phyloP scores from a whole-genome alignment of 2,888 invertebrate species.

The Lobophora halterata region DNA sequence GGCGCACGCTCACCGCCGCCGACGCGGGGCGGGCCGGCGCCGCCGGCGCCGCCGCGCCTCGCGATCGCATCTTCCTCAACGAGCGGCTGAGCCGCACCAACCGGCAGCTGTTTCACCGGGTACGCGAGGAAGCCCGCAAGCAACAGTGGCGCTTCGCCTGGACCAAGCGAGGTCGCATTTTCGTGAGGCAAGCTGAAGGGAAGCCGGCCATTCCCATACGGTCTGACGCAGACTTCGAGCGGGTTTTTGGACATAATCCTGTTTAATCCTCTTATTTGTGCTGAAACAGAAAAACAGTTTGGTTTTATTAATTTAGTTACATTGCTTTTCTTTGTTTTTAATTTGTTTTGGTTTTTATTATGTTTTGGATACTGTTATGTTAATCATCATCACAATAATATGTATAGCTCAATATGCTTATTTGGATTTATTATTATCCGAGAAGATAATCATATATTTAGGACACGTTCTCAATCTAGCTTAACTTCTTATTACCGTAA shows the following conservation, averaged over 20 bases:
- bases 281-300: too few species aligned
- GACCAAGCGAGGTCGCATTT: slow-evolving; percentile 5
- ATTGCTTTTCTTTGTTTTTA: too few species aligned
- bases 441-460: too few species aligned
- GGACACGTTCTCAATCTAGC: too few species aligned
- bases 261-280: too few species aligned
- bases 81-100: slow-evolving; percentile 9
- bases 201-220: slow-evolving; percentile 1
- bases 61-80: neutral
- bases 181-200: slow-evolving; percentile 2
- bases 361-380: too few species aligned
- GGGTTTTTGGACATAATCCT: slow-evolving; percentile 22
- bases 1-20: neutral
- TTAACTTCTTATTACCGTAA: too few species aligned
- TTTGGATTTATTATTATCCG: too few species aligned
- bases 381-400: too few species aligned
- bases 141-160: slow-evolving; percentile 5
- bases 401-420: too few species aligned
- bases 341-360: too few species aligned
- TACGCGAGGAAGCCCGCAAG: slow-evolving; percentile 5
- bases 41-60: neutral
- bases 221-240: neutral
- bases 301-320: too few species aligned
- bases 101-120: slow-evolving; percentile 6
- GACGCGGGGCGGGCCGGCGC: neutral